Evolutionary conservation across 2,888 invertebrate species (phyloP).

Genomic region (Nysson spinosus): DNA sequence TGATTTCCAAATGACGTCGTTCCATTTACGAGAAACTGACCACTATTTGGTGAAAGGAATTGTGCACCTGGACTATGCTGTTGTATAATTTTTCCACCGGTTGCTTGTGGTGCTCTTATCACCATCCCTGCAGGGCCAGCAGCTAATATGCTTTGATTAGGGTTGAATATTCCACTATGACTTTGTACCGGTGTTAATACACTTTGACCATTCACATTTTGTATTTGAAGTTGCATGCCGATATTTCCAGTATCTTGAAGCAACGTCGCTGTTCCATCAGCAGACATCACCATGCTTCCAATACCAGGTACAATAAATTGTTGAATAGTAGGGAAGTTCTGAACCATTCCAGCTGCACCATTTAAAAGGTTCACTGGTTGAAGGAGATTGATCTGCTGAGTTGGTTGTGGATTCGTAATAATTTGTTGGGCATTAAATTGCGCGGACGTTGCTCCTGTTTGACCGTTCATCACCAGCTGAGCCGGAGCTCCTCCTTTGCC

Average conservation of each 20-base stretch:
- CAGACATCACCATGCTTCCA: conserved; percentile 90
- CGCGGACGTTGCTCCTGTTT: conserved; percentile 79
- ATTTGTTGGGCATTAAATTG: conserved; percentile 84
- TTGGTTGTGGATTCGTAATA: conserved; percentile 79
- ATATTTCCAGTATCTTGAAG: conserved; percentile 85
- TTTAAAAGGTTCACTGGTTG: conserved; percentile 91
- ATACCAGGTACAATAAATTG: conserved; percentile 90
- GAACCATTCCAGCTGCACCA: conserved; percentile 83
- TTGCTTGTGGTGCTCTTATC: conserved; percentile 84
- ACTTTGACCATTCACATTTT: conserved; percentile 88
- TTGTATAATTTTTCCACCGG: conserved; percentile 85
- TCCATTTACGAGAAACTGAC: conserved; percentile 87
- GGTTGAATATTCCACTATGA: conserved; percentile 82
- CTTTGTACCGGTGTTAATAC: conserved; percentile 86
- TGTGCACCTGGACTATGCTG: conserved; percentile 84
- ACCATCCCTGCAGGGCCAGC: conserved; percentile 87
- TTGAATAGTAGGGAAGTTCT: conserved; percentile 88
- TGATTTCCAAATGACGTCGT: conserved; percentile 85
- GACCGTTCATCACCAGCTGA: conserved; percentile 88
- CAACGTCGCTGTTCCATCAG: conserved; percentile 86
- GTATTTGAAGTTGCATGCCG: conserved; percentile 87
- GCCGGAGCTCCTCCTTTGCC: conserved; percentile 86
- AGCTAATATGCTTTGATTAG: conserved; percentile 83
- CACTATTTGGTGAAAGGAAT: conserved; percentile 85
- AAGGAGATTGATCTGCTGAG: conserved; percentile 84